phyloP scores from a whole-genome alignment of 2,113 vertebrate genomes.

The Agelaius phoeniceus region DNA sequence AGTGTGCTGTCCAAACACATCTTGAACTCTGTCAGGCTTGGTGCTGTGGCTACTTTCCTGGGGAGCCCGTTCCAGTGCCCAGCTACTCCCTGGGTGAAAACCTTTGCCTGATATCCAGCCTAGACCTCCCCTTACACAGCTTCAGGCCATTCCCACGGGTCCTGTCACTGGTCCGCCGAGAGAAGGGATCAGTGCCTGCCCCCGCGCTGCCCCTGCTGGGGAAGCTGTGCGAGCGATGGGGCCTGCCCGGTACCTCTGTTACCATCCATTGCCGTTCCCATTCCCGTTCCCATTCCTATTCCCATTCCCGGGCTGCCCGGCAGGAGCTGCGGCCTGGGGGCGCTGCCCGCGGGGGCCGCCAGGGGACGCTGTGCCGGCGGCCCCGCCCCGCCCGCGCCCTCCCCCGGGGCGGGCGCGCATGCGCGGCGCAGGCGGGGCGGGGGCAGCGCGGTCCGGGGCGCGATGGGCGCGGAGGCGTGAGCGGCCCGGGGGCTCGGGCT shows the following conservation, averaged over 20 bases:
- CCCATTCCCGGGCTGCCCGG: neutral
- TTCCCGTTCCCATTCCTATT: neutral
- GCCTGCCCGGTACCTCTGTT: fast-evolving
- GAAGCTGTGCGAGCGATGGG: neutral
- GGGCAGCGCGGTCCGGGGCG: no score
- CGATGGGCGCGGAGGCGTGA: no score
- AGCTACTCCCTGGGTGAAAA: no score
- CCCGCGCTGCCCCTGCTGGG: no score
- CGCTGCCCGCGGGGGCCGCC: neutral
- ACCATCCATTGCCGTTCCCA: fast-evolving
- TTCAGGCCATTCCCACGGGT: neutral
- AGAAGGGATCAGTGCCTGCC: neutral
- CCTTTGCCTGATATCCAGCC: neutral
- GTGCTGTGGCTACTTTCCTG: neutral
- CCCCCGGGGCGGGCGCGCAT: neutral
- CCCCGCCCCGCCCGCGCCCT: neutral
- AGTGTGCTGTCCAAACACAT: neutral
- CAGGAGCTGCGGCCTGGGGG: neutral
- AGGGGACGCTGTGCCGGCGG: neutral
- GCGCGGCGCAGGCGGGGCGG: no score
- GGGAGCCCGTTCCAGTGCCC: neutral
- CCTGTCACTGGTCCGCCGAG: neutral
- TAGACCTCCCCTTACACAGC: neutral
- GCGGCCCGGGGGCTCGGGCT: no score
- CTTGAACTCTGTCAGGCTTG: neutral